phyloP scores from a whole-genome alignment of 92 coral and sea anemone genomes.

The Palythoa grandis region DNA sequence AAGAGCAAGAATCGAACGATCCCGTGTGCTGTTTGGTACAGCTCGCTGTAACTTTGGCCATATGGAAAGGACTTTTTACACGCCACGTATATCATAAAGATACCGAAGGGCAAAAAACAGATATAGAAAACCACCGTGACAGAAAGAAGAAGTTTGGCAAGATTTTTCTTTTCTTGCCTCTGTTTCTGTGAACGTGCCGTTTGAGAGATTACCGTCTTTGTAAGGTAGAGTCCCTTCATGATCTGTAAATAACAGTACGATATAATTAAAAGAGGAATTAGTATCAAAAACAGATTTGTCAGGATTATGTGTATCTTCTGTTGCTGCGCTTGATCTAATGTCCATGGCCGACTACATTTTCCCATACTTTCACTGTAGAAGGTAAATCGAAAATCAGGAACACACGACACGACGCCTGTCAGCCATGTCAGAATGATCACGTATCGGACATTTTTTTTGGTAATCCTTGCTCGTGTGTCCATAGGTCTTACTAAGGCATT shows the following conservation, averaged over 20 bases:
- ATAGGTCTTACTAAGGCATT: conserved; percentile 56
- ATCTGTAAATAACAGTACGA: conserved; percentile 54
- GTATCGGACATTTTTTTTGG: conserved; percentile 20
- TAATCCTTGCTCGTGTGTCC: neutral
- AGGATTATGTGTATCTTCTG: conserved; percentile 40
- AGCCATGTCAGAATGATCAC: conserved; percentile 2
- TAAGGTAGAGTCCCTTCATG: conserved; percentile 55
- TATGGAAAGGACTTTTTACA: neutral
- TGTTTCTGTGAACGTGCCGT: neutral
- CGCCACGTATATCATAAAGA: conserved; percentile 39
- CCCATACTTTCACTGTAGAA: neutral
- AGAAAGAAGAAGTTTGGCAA: conserved; percentile 54
- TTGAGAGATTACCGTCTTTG: conserved; percentile 53
- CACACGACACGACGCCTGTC: conserved; percentile 12
- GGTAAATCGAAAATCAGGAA: neutral
- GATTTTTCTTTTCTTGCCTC: conserved; percentile 52
- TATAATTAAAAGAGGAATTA: conserved; percentile 26
- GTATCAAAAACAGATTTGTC: conserved; percentile 33
- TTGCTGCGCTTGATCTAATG: conserved; percentile 30
- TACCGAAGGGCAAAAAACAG: conserved; percentile 57
- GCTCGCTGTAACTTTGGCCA: neutral
- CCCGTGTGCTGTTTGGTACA: conserved; percentile 29
- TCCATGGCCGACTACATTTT: conserved; percentile 23
- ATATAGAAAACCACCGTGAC: conserved; percentile 49
- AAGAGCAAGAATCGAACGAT: conserved; percentile 48